These are phyloP conservation scores for Pituophis catenifer DNA, from an alignment of 2,113 vertebrate genomes.

Conservation along the genomic window DNA sequence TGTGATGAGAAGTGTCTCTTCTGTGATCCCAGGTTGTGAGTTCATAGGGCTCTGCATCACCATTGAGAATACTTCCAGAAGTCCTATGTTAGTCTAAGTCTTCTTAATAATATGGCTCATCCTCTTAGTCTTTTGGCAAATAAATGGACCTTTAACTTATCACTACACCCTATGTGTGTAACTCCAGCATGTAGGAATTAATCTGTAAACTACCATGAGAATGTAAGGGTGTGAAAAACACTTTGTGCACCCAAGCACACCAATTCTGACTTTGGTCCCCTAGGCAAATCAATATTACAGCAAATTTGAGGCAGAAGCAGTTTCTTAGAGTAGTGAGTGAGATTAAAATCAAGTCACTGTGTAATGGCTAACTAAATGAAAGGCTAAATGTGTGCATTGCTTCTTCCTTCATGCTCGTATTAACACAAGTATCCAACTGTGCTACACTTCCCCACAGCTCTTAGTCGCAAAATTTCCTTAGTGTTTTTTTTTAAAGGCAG, in stretches of 20 bases:
- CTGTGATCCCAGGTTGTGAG: background rate
- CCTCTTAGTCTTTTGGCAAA: background rate
- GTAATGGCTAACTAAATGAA: background rate
- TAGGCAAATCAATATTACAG: background rate
- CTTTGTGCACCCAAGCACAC: background rate
- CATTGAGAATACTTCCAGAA: background rate
- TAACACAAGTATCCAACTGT: background rate
- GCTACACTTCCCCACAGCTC: background rate
- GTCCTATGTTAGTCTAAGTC: background rate
- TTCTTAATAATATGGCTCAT: background rate
- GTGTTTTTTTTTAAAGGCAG: background rate
- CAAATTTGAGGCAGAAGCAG: background rate
- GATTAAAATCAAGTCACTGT: background rate
- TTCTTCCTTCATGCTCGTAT: background rate
- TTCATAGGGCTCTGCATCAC: background rate
- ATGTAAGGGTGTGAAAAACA: background rate
- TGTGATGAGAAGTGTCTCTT: background rate
- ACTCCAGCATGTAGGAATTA: background rate
- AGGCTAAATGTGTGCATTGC: background rate
- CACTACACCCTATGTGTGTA: background rate
- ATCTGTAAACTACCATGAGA: background rate
- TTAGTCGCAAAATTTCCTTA: background rate
- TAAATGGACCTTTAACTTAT: background rate
- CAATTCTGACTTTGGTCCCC: background rate
- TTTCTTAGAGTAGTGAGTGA: background rate